A percentile compares a stretch with the other conserved stretches of the same genome.
phyloP scores from a whole-genome alignment of 2,888 invertebrate genomes.

The Mythimna loreyi region DNA sequence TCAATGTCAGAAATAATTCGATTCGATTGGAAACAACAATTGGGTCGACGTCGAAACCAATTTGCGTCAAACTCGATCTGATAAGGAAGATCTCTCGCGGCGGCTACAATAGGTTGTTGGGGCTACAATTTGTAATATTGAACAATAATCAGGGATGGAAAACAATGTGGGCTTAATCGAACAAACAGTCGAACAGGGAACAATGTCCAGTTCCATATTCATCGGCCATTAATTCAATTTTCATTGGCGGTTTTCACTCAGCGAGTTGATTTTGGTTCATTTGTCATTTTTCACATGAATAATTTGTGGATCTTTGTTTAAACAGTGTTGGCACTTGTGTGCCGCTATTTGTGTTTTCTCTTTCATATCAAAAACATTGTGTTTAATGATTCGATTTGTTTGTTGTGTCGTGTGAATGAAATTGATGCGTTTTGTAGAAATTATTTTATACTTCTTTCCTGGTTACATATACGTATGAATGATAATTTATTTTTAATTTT shows the following conservation, averaged over 20 bases:
- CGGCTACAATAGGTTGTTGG: constrained; percentile 44
- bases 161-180: constrained; percentile 81
- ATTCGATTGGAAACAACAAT: constrained; percentile 51
- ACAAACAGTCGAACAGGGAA: constrained; percentile 72
- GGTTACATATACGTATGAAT: background rate
- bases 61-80: constrained; percentile 41
- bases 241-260: constrained; percentile 82
- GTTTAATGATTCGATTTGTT: constrained; percentile 34
- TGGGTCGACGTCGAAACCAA: constrained; percentile 42
- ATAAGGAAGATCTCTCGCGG: constrained; percentile 50
- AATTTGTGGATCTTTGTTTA: constrained; percentile 72
- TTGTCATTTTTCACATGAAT: constrained; percentile 84
- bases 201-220: constrained; percentile 86
- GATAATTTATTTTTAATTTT: too few species aligned
- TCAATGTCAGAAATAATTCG: constrained; percentile 33
- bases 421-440: background rate
- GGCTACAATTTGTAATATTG: constrained; percentile 65
- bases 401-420: background rate
- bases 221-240: constrained; percentile 86
- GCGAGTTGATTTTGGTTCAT: constrained; percentile 86
- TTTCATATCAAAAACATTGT: constrained; percentile 41
- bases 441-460: constrained; percentile 9
- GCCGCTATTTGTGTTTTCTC: constrained; percentile 37
- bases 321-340: constrained; percentile 53
- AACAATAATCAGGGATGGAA: constrained; percentile 74